Conservation (phyloP, 2,113 vertebrate genomes). For the Oncorhynchus nerka region DNA sequence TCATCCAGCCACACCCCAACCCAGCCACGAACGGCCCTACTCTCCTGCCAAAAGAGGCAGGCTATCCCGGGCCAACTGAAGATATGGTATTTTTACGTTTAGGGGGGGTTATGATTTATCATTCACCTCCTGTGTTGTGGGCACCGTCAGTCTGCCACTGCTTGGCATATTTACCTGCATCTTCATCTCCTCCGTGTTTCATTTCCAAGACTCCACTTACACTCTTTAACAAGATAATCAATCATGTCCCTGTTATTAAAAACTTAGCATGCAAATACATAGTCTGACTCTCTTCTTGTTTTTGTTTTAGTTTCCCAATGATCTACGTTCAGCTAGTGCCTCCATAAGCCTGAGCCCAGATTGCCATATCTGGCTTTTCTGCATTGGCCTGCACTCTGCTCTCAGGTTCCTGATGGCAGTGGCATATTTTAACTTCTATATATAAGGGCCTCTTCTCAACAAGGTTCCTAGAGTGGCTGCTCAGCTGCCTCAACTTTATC, state of each 20-base stretch:
- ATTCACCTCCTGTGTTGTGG: constrained; percentile 9
- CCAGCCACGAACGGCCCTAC: no score
- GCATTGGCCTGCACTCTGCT: constrained; percentile 68
- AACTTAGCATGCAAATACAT: neutral
- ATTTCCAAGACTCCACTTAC: neutral
- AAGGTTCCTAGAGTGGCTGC: no score
- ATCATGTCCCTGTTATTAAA: neutral
- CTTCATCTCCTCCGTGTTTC: constrained; percentile 2
- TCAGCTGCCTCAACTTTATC: no score
- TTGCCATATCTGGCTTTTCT: constrained; percentile 68
- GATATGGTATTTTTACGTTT: no score
- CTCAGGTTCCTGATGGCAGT: constrained; percentile 63
- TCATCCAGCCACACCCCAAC: no score
- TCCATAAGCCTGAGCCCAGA: constrained; percentile 68
- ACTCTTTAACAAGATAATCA: neutral
- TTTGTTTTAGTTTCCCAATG: constrained; percentile 63
- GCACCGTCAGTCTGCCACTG: neutral
- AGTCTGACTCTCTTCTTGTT: no score
- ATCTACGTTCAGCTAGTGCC: constrained; percentile 69
- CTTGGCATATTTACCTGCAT: neutral
- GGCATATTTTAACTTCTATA: constrained; percentile 67
- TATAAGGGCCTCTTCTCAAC: constrained; percentile 61
- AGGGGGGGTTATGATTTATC: neutral
- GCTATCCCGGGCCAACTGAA: no score
- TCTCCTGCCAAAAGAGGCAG: no score